These are phyloP conservation scores for Labroides dimidiatus DNA, from an alignment of 2,797 vertebrate species.

Conservation along the genomic window DNA sequence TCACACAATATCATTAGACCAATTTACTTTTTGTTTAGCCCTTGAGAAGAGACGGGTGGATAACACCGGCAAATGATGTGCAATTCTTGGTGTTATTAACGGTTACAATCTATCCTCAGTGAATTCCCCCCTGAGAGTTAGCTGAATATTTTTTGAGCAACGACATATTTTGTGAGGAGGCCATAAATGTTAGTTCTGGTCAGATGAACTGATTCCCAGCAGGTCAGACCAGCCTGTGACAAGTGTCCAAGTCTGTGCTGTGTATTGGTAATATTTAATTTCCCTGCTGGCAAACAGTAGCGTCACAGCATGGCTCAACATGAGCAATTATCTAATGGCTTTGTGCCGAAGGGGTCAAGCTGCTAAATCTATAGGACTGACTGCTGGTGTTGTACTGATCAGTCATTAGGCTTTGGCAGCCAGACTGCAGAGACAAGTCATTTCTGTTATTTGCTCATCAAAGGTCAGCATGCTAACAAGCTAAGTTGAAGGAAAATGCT, in stretches of 20 bases:
- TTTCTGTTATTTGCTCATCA: conserved; percentile 38
- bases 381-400: conserved; percentile 16
- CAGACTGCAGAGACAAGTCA: conserved; percentile 16
- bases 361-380: conserved; percentile 16
- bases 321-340: conserved; percentile 20
- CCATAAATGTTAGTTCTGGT: not conserved
- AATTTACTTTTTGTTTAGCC: too few relatives aligned
- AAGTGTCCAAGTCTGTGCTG: not conserved
- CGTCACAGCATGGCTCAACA: not conserved
- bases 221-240: not conserved
- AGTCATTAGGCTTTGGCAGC: conserved; percentile 20
- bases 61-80: too few relatives aligned
- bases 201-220: not conserved
- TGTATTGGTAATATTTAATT: conserved; percentile 1
- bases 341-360: conserved; percentile 24
- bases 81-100: too few relatives aligned
- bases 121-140: too few relatives aligned
- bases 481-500: conserved; percentile 16
- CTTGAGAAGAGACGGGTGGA: too few relatives aligned
- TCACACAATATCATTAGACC: too few relatives aligned
- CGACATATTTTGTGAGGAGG: not conserved
- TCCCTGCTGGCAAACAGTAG: not conserved
- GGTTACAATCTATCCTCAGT: too few relatives aligned
- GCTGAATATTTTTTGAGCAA: not conserved
- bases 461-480: conserved; percentile 6